These are phyloP conservation scores for Pelecanoides urinatrix DNA, from an alignment of 2,113 vertebrate species.

Conservation along the genomic window DNA sequence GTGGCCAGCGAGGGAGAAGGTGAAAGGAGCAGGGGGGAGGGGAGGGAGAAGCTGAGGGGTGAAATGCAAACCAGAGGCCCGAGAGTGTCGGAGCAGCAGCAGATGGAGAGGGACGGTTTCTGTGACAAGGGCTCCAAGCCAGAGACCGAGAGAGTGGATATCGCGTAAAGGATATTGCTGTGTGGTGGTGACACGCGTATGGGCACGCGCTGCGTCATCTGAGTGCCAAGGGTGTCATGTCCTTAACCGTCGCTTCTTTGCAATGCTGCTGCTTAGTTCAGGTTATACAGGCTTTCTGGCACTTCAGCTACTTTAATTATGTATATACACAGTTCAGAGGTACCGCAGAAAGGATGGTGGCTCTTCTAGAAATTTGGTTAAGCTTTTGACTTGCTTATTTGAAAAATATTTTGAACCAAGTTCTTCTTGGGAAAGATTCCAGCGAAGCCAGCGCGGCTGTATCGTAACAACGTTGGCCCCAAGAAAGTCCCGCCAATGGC, in stretches of 20 bases:
- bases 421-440: neutral
- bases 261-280: neutral
- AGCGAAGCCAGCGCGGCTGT: too few species aligned
- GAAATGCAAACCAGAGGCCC: neutral
- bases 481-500: neutral
- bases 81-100: neutral
- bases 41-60: neutral
- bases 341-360: neutral
- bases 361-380: neutral
- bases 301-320: rapidly evolving
- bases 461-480: rapidly evolving
- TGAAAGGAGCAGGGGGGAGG: neutral
- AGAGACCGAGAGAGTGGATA: rapidly evolving
- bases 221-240: neutral
- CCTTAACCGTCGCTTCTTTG: neutral
- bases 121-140: neutral
- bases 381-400: neutral
- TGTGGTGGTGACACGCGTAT: rapidly evolving
- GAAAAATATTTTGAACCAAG: neutral
- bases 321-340: rapidly evolving
- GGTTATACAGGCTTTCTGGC: neutral
- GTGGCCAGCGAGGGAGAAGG: too few species aligned
- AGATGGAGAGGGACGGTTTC: neutral
- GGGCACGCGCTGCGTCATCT: rapidly evolving
- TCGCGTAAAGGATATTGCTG: neutral